Conservation (phyloP, 2,113 vertebrate species). For the Illadopsis cleaveri region DNA sequence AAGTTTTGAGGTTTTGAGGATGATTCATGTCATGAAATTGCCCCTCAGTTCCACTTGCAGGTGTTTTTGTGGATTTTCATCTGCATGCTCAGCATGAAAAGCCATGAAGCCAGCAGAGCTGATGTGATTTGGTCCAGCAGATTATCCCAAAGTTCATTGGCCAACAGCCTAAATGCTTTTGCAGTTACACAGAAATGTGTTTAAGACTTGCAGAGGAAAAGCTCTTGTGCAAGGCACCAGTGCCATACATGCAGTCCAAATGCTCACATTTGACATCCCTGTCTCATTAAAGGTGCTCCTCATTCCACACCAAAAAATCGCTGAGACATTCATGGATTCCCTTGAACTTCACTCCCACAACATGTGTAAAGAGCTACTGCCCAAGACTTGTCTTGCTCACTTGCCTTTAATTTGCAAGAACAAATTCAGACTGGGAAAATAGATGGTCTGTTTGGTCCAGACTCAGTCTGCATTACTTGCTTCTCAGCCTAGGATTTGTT, state of each 20-base stretch:
- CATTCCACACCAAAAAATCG: neutral
- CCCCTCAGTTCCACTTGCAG: neutral
- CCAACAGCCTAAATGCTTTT: neutral
- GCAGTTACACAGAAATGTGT: neutral
- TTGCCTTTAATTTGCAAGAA: neutral
- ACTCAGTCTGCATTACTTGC: neutral
- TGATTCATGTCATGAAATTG: neutral
- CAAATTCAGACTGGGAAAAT: neutral
- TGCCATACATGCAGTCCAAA: neutral
- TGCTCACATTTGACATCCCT: accelerated
- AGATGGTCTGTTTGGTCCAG: neutral
- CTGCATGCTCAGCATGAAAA: neutral
- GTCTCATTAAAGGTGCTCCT: neutral
- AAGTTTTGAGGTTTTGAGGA: neutral
- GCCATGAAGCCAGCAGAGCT: neutral
- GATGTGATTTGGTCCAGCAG: neutral
- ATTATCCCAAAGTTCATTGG: neutral
- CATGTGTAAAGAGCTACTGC: neutral
- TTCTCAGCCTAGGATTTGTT: neutral
- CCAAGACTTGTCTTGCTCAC: neutral
- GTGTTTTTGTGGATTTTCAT: neutral
- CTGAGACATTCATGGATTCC: neutral
- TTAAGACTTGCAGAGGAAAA: neutral
- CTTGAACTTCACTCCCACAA: neutral
- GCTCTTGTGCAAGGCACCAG: neutral